Evolutionary conservation across 2,113 vertebrate genomes (phyloP), one percentile per base, ranked within the genome.

Genomic region (Megatriorchis doriae): DNA sequence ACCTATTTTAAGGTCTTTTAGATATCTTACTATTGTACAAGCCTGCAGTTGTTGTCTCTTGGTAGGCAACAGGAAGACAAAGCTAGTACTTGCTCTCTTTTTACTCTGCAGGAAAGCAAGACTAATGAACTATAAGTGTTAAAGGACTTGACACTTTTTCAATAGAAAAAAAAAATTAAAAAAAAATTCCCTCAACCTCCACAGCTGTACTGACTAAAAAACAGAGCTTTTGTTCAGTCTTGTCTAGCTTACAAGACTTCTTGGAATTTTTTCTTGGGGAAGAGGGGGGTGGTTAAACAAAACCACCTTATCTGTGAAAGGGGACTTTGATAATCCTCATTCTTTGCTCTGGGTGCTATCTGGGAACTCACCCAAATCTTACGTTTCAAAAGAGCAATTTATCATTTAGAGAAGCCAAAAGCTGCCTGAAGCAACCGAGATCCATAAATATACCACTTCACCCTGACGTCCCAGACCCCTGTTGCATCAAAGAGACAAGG

Each of bases 341-440:
- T 91, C 56, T 85, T 85, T 90, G 45, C 67, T 86, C 50, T 90
- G 70, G 70, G 50, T 95, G 62, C 86, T 96, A 85, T 94, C 97
- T 94, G 96, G 93, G 94, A 97, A 96, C 55, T 86, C 89, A 95
- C 66, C 66, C 96, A 96, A 96, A 85, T 83, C 42, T 80, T 73
- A 27, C 36, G 27, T 88, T 95, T 95, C 84, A 90, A 94, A 96
- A 88, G 89, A 88, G 73, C 67, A 63, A 86, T 95, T 94, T 96
- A 63, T 96, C 78, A 74, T 93, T 89, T 80, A 94, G 62, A 82
- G 74, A 42, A 96, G 89, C 83, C 86, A 96, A 70, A 93, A 93
- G 66, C 25, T 90, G 96, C 84, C 93, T 68, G 66, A 90, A 95
- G 97, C 95, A 90, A 94, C 32, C 1, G 2, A 93, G 67, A 88